Base-by-base conservation (phyloP, 2,113 vertebrate species). In the Lutjanus erythropterus region DNA sequence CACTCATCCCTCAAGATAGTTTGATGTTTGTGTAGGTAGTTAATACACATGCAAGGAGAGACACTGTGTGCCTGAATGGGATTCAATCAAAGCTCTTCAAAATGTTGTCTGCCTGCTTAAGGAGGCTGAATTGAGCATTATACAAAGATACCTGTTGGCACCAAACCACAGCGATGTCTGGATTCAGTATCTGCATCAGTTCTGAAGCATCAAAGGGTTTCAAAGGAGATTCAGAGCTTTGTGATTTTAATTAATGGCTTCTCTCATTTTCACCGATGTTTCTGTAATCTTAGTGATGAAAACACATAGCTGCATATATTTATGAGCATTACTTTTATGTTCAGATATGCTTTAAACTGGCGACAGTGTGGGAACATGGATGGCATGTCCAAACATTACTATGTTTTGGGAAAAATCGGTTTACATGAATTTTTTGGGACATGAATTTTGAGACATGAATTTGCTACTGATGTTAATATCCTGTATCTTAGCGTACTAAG, bases 61-160 rank as follows among this genome's bases (percentile, higher is more conserved):
- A 62, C 44, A 1, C 3, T 41, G 42, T 0, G 3, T 37, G 3
- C 49, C 56, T 72, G 75, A 68, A 37, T 16, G 29, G 55, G 61
- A 87, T 75, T 66, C 69, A 68, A 83, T 71, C 25, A 71, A 68
- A 86, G 60, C 55, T 25, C 56, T 5, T 19, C 23, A 39, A 50
- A 76, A 73, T 44, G 19, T 25, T 27, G 1, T 49, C 27, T 0
- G 53, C 75, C 72, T 84, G 71, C 44, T 56, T 59, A 18, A 39
- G 19, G 60, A 65, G 16, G 15, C n/a, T 42, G 27, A 52, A 55
- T 3, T 8, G 37, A 69, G 10, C 23, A 3, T 12, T 15, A 52
- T 21, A 56, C 3, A 52, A 55, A 42, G 18, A 71, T 8, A 58
- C 39, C 68, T 31, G 65, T 31, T 31, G 70, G 56, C 65, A 18